A percentile compares a stretch with the other conserved stretches of the same genome.
phyloP scores from a whole-genome alignment of 35 echinoderm and acorn worm genomes.

The Ophioderma brevispina region DNA sequence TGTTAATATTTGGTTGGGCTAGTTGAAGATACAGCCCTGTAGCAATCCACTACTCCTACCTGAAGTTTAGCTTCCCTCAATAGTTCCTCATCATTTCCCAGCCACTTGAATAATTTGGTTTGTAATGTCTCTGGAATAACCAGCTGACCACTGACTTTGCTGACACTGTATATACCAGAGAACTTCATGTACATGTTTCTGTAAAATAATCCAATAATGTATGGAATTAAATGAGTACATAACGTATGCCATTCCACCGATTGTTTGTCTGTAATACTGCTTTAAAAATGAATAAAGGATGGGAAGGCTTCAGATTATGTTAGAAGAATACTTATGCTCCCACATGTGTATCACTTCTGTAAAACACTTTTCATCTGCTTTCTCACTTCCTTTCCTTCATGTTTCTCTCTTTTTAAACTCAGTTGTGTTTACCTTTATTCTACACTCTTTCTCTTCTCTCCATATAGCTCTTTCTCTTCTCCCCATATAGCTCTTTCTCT shows the following conservation, averaged over 20 bases:
- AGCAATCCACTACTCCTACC: not conserved
- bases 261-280: no score
- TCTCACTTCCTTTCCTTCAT: not conserved
- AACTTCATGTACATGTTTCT: conserved; percentile 60
- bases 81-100: conserved; percentile 74
- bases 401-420: not conserved
- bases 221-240: not conserved
- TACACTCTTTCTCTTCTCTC: not conserved
- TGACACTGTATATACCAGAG: conserved; percentile 57
- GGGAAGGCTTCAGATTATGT: not conserved
- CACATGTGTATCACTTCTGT: not conserved
- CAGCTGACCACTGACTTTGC: conserved; percentile 51
- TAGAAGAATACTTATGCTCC: not conserved
- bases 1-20: not conserved
- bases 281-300: no score
- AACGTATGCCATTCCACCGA: not conserved
- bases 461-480: not conserved
- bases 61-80: conserved; percentile 72
- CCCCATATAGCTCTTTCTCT: not conserved
- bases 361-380: not conserved
- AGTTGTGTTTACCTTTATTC: not conserved
- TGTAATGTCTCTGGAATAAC: conserved; percentile 86
- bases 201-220: not conserved
- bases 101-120: conserved; percentile 77
- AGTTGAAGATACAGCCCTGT: not conserved